phyloP scores from a whole-genome alignment of 2,888 invertebrate genomes.

The Diplolepis rosae region DNA sequence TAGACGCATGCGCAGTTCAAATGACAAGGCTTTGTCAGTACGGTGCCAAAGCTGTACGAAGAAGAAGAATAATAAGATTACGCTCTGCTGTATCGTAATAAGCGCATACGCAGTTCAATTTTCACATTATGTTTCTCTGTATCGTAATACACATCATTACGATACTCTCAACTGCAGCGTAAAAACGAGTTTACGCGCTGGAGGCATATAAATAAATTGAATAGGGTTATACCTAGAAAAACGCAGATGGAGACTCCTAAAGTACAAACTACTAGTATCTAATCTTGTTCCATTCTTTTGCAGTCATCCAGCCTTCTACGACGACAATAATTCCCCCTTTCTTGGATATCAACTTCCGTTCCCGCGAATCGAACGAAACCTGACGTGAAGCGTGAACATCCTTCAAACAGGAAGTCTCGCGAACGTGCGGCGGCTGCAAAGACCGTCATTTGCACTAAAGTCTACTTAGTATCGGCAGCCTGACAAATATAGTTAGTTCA shows the following conservation, averaged over 20 bases:
- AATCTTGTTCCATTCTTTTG: background rate
- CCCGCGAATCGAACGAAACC: background rate
- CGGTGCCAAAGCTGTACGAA: no score
- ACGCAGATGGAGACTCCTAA: background rate
- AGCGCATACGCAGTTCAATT: no score
- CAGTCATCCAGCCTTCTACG: background rate
- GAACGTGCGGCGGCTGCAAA: slow-evolving; percentile 47
- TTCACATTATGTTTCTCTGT: no score
- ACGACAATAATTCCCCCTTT: background rate
- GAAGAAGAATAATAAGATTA: no score
- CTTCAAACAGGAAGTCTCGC: slow-evolving; percentile 48
- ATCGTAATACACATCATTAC: no score
- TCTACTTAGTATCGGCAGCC: background rate
- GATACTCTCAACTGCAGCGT: no score
- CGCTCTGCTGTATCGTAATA: no score
- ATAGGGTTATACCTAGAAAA: background rate
- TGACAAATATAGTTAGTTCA: slow-evolving; percentile 7
- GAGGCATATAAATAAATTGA: background rate
- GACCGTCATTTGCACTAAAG: slow-evolving; percentile 36
- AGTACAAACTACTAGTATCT: background rate
- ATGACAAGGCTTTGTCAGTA: no score
- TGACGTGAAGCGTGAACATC: background rate
- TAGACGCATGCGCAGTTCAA: no score
- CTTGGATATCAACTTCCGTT: slow-evolving; percentile 11
- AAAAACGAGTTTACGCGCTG: no score